Evolutionary conservation across 2,888 invertebrate genomes (phyloP), one percentile per base, ranked within the genome.

Genomic region (Gymnoscelis rufifasciata): DNA sequence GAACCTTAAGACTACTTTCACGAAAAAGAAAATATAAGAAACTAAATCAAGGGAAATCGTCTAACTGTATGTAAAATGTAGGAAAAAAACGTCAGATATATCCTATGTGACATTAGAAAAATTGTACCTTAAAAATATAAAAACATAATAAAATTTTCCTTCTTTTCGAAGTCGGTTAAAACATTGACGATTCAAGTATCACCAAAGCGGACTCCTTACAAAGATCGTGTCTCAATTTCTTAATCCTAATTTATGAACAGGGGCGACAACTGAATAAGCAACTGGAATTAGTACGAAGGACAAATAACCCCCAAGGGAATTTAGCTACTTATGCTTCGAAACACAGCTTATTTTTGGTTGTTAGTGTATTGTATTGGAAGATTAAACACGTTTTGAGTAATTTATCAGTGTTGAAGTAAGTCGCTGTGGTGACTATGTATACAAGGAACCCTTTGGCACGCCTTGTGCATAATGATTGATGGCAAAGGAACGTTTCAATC

Each of bases 191-290:
- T 19, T 2, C 19, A 3, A 19, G 5, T 33, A 15, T 15, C 15
- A 15, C 8, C 8, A 29, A 37, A 48, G 42, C 42, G 42, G 38
- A 54, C 38, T 44, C 47, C 51, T 58, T 64, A 56, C 56, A 59
- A 62, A 68, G 60, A 61, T 67, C 62, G 64, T 55, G 60, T 52
- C 61, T 68, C 68, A 74, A 78, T 74, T 72, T 56, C 53, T 57
- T 76, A 78, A 77, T 74, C 74, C 60, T 76, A 70, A 81, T 78
- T 79, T 81, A 80, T 74, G 65, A 64, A 63, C 51, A 67, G 67
- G 73, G 74, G 71, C 62, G 60, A 73, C 70, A 74, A 72, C 71
- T 76, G 75, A 72, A 77, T 74, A 74, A 72, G 74, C 78, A 77
- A 73, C 73, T 64, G 68, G 66, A 66, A 71, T 73, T 68, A 69